Evolutionary conservation across 2,113 vertebrate species (phyloP).

Genomic region (Brevimyrus niger): DNA sequence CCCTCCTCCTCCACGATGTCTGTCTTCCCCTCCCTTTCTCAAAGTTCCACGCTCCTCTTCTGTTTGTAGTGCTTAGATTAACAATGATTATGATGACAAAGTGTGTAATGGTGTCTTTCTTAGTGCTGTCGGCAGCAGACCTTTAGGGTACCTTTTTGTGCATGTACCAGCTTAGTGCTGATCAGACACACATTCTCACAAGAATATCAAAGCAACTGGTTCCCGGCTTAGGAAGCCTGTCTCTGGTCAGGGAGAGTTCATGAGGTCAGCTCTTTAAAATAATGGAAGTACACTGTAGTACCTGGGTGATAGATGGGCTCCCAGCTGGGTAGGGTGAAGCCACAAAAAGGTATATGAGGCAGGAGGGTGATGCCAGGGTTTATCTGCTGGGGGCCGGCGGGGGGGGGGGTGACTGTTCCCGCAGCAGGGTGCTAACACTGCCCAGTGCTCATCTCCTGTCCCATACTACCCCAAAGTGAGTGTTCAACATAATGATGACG

Average conservation of each 20-base stretch:
- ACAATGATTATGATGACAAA: conserved; percentile 52
- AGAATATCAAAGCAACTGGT: conserved; percentile 12
- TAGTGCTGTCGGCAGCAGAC: conserved; percentile 53
- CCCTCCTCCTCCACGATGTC: conserved; percentile 25
- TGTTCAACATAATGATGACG: neutral
- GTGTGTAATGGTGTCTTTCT: conserved; percentile 60
- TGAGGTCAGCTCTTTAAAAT: conserved; percentile 15
- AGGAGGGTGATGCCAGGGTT: conserved; percentile 27
- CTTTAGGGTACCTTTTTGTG: conserved; percentile 56
- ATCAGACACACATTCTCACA: conserved; percentile 41
- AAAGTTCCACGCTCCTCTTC: conserved; percentile 2
- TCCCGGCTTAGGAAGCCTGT: conserved; percentile 3
- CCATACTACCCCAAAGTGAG: conserved; percentile 1
- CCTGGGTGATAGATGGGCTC: neutral
- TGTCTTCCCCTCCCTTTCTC: conserved; percentile 28
- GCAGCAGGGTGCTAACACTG: conserved; percentile 55
- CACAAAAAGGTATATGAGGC: conserved; percentile 27
- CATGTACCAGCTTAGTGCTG: conserved; percentile 54
- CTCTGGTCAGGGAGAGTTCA: neutral
- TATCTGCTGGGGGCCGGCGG: conserved; percentile 41
- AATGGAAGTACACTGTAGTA: neutral
- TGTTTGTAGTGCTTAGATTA: conserved; percentile 58
- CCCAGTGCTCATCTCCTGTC: conserved; percentile 29
- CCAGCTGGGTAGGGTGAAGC: neutral
- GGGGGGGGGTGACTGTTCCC: conserved; percentile 19